Base-by-base conservation (phyloP, 2,113 vertebrate species). In the Nesoenas mayeri region DNA sequence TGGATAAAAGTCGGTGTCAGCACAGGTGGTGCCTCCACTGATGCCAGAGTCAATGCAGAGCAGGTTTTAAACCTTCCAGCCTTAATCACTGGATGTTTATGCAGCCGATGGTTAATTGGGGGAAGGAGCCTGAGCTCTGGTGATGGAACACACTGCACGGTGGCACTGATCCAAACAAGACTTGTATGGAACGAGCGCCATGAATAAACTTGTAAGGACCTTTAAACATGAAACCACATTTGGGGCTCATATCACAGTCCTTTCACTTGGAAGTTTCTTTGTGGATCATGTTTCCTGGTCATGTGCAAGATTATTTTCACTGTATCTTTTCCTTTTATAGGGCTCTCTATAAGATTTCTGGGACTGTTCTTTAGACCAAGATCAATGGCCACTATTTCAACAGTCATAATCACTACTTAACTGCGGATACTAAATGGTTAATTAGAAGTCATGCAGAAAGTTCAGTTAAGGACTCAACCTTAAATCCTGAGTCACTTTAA, bases 41-140 rank as follows among this genome's bases (percentile, higher is more conserved):
- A 25, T 73, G 87, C 65, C 79, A 70, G 38, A 70, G 73, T 58
- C 12, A 56, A 53, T 44, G 50, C 89, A 87, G 80, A 85, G 79
- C 82, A 88, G 89, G 47, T 81, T 70, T 90, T 9, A 44, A 90
- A 28, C 85, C 79, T 84, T 90, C 51, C 42, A 5, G 88, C 66
- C 56, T 64, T 32, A 36, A 71, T 40, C 72, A 83, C 29, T 4
- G 29, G 36, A 56, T 57, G 88, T 86, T 83, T 91, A 66, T 88
- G 92, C 95, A 90, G 83, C 92, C 94, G 85, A 78, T 86, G 72
- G 90, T 61, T 88, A 38, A 95, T 81, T 34, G 88, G 92, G 92
- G 56, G 90, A 88, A 81, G 78, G 0, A 71, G 80, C 84, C 61
- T 14, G 72, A 82, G 89, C 53, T 6, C 34, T 29, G 88, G 16